Evolutionary conservation across 1,140 invertebrate genomes (phyloP).

Genomic region (Drosophila baimaii): DNA sequence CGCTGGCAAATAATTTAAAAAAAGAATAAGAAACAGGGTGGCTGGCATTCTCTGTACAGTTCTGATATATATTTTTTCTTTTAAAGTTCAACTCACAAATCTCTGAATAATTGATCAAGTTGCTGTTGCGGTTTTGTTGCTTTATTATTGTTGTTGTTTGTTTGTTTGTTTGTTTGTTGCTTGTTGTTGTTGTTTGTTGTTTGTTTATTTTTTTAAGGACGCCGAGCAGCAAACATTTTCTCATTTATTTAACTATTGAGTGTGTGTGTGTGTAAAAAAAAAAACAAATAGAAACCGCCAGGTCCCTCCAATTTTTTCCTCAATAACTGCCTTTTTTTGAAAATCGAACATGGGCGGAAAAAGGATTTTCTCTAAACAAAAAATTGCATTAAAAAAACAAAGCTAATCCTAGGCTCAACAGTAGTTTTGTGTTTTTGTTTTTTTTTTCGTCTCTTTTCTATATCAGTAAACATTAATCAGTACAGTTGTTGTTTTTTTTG

Average conservation of each 20-base stretch:
- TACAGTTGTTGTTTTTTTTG: slow-evolving; percentile 48
- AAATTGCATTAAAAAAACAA: slow-evolving; percentile 12
- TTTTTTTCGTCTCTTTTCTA: slow-evolving; percentile 8
- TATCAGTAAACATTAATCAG: slow-evolving; percentile 70
- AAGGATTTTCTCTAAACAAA: not conserved
- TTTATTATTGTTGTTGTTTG: slow-evolving; percentile 26
- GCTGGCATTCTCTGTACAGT: slow-evolving; percentile 55
- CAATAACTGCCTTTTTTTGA: slow-evolving; percentile 9
- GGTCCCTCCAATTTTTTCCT: slow-evolving; percentile 63
- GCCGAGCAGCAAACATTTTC: slow-evolving; percentile 57
- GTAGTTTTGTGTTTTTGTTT: slow-evolving; percentile 36
- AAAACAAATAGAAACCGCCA: slow-evolving; percentile 59
- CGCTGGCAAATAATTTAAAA: slow-evolving; percentile 37
- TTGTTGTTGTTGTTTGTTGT: slow-evolving; percentile 17
- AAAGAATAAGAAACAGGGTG: not conserved
- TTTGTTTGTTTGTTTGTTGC: slow-evolving; percentile 19
- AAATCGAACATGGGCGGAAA: slow-evolving; percentile 2
- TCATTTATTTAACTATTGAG: slow-evolving; percentile 6
- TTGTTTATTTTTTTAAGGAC: slow-evolving; percentile 37
- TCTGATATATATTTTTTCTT: slow-evolving; percentile 23
- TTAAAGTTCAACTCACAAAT: slow-evolving; percentile 66
- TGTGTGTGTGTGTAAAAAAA: slow-evolving; percentile 22
- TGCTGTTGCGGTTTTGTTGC: slow-evolving; percentile 51
- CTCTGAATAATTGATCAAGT: slow-evolving; percentile 34
- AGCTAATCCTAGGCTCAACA: slow-evolving; percentile 59